Conservation (phyloP, 2,888 invertebrate species). For the Drosophila anomalata region DNA sequence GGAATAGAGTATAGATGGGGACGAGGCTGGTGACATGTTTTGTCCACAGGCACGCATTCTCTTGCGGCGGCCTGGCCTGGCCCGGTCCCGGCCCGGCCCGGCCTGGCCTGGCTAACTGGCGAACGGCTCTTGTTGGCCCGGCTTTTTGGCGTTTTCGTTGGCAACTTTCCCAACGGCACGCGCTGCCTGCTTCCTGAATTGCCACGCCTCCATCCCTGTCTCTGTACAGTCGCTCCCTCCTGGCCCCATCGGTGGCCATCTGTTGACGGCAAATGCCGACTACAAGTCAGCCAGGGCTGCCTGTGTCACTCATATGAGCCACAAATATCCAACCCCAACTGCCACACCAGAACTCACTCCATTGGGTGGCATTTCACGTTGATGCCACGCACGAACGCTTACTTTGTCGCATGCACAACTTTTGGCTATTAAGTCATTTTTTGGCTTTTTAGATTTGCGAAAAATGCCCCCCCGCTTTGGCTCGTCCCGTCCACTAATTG, state of each 20-base stretch:
- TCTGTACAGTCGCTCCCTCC: conserved; percentile 4
- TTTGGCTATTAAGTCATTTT: conserved; percentile 80
- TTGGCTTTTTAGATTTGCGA: conserved; percentile 80
- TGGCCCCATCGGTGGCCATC: conserved; percentile 10
- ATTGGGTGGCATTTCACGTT: conserved; percentile 38
- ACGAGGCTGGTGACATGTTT: conserved; percentile 77
- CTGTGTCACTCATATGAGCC: conserved; percentile 76
- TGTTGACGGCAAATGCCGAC: conserved; percentile 39
- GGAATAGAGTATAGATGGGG: conserved; percentile 14
- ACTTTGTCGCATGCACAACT: conserved; percentile 80
- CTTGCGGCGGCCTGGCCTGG: conserved; percentile 50
- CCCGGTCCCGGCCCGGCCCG: not conserved
- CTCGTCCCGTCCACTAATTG: conserved; percentile 65
- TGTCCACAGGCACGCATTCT: conserved; percentile 79
- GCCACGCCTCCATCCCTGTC: conserved; percentile 15
- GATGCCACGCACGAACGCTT: conserved; percentile 78
- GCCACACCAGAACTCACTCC: not conserved
- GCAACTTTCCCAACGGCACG: conserved; percentile 80
- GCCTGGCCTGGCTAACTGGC: conserved; percentile 43
- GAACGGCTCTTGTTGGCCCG: conserved; percentile 35
- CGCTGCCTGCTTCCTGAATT: conserved; percentile 49
- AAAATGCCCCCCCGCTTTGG: conserved; percentile 54
- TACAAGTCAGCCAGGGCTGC: conserved; percentile 68
- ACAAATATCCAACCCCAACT: conserved; percentile 67
- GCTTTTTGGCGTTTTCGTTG: conserved; percentile 39